phyloP scores from a whole-genome alignment of 2,113 vertebrate species.

The Neodon shergylaensis region DNA sequence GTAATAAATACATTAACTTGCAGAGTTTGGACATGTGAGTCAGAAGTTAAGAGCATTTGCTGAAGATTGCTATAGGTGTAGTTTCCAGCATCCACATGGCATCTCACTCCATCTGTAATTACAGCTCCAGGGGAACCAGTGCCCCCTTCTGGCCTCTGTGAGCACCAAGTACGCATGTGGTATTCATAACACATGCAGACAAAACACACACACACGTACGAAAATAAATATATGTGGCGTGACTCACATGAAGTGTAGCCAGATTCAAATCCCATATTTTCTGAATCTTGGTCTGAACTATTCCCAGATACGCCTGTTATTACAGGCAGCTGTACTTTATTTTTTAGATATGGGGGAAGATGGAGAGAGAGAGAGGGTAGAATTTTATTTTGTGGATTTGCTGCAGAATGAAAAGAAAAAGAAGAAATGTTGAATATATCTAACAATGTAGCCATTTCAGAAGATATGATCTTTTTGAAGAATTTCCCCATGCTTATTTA shows the following conservation, averaged over 20 bases:
- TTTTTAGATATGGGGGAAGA: background rate
- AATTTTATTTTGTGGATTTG: background rate
- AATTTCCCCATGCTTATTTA: background rate
- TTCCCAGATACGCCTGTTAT: background rate
- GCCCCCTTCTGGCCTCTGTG: background rate
- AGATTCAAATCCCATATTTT: background rate
- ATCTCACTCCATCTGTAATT: background rate
- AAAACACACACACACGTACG: background rate
- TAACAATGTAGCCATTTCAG: background rate
- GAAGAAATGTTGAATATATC: background rate
- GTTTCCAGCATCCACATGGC: background rate
- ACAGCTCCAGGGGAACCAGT: background rate
- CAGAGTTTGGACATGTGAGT: background rate
- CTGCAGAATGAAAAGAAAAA: background rate
- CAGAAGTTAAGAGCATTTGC: background rate
- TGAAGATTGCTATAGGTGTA: background rate
- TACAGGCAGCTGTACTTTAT: background rate
- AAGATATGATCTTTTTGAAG: background rate
- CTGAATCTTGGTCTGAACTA: background rate
- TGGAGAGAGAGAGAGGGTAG: too few relatives aligned
- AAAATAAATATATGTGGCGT: background rate
- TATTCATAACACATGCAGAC: background rate
- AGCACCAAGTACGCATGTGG: background rate
- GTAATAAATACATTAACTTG: conserved; percentile 14
- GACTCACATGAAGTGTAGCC: background rate